Conservation (phyloP, 2,113 vertebrate genomes). For the Cacatua alba region DNA sequence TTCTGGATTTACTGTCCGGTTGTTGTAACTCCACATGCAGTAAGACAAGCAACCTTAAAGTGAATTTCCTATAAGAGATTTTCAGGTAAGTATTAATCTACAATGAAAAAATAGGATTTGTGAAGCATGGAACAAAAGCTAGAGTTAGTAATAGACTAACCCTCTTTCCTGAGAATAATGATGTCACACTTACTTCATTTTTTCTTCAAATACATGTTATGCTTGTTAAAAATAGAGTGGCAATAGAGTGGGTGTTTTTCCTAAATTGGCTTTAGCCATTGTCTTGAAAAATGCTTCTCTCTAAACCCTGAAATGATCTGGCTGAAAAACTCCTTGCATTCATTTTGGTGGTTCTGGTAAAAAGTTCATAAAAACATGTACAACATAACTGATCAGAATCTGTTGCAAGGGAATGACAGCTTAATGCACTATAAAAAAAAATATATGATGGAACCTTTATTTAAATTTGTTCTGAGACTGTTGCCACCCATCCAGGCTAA, state of each 20-base stretch:
- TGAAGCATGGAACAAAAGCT: conserved; percentile 49
- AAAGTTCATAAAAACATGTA: background rate
- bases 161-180: background rate
- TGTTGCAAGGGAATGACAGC: background rate
- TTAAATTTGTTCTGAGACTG: conserved; percentile 57
- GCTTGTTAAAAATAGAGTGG: background rate
- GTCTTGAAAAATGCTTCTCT: background rate
- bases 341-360: background rate
- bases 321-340: background rate
- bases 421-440: background rate
- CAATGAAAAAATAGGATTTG: conserved; percentile 44
- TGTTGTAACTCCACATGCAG: conserved; percentile 62
- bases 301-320: background rate
- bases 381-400: background rate
- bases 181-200: background rate
- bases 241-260: background rate
- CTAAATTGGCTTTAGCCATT: background rate
- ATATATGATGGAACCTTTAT: background rate
- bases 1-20: conserved; percentile 60
- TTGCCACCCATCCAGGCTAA: conserved; percentile 44
- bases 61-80: conserved; percentile 62
- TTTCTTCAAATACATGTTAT: background rate
- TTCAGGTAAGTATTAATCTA: conserved; percentile 51
- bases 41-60: conserved; percentile 63
- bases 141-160: conserved; percentile 39